Percentiles rank a stretch among this genome's conserved stretches.
Evolutionary conservation across 2,888 invertebrate genomes (phyloP).

Genomic region (Cremastinae sp.): DNA sequence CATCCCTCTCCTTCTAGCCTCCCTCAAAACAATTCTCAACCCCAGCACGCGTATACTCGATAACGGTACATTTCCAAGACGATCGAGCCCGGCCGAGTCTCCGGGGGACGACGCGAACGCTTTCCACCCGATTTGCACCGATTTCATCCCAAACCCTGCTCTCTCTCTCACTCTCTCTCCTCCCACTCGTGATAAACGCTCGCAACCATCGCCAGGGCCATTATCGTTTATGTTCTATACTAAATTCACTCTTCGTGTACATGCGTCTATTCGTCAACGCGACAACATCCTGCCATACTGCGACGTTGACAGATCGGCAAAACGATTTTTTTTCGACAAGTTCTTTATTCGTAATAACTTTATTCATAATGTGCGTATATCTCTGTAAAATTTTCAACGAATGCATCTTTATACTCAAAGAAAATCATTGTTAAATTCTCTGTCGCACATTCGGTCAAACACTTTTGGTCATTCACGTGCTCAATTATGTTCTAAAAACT

Average conservation of each 20-base stretch:
- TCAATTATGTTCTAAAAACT: no score
- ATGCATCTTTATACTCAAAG: no score
- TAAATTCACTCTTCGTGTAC: slow-evolving; percentile 30
- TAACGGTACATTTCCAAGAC: slow-evolving; percentile 14
- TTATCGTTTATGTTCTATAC: slow-evolving; percentile 44
- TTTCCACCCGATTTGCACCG: slow-evolving; percentile 55
- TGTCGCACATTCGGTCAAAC: no score
- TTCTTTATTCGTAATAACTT: no score
- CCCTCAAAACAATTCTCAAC: slow-evolving; percentile 11
- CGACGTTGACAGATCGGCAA: neutral
- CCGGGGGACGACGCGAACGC: slow-evolving; percentile 51
- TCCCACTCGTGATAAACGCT: slow-evolving; percentile 35
- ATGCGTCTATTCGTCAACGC: no score
- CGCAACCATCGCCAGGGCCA: slow-evolving; percentile 42
- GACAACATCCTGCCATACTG: no score
- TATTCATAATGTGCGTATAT: no score
- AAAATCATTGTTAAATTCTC: no score
- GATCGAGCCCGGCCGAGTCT: slow-evolving; percentile 46
- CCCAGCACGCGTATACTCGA: neutral
- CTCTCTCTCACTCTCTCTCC: no score
- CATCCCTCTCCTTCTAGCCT: slow-evolving; percentile 9
- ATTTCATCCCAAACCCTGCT: slow-evolving; percentile 31
- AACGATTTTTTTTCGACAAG: no score
- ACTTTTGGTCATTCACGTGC: no score
- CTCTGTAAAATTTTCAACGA: no score